A percentile compares a stretch with the other conserved stretches of the same genome.
These are phyloP conservation scores for Cassiopea andromeda DNA, from an alignment of 30 jellyfish, hydroid and myxozoan species.

Conservation along the genomic window DNA sequence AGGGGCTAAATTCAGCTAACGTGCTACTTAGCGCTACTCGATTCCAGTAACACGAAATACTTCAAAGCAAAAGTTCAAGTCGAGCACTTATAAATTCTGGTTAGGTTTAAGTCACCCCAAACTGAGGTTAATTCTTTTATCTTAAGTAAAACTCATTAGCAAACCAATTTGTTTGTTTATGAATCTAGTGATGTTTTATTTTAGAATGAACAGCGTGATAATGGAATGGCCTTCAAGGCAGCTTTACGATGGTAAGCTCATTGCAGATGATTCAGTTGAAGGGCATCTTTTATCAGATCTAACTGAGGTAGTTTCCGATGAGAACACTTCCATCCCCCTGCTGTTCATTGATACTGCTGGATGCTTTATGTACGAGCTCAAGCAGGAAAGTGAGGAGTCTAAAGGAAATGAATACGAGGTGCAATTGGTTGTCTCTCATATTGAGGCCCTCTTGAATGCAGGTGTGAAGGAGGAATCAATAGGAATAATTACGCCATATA, in stretches of 20 bases:
- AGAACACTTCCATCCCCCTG: slow-evolving; percentile 76
- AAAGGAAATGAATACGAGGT: slow-evolving; percentile 93
- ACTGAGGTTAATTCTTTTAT: no score
- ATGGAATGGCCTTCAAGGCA: slow-evolving; percentile 94
- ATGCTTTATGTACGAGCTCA: slow-evolving; percentile 81
- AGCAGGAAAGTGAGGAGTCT: slow-evolving; percentile 80
- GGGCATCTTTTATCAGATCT: slow-evolving; percentile 77
- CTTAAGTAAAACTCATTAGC: neutral
- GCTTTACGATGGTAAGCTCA: slow-evolving; percentile 72
- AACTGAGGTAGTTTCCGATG: slow-evolving; percentile 69
- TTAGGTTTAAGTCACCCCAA: no score
- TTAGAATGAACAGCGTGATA: slow-evolving; percentile 84
- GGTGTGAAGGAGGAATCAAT: slow-evolving; percentile 78
- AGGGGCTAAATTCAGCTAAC: no score
- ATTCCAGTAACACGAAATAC: no score
- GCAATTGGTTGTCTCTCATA: slow-evolving; percentile 68
- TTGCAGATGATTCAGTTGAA: slow-evolving; percentile 81
- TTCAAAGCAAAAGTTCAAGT: no score
- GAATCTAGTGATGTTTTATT: neutral
- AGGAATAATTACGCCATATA: slow-evolving; percentile 96
- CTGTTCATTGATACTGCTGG: slow-evolving; percentile 95
- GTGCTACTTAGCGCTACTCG: no score
- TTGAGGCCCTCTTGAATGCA: slow-evolving; percentile 74
- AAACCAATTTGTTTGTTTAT: neutral
- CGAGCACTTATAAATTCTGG: no score